Conservation (phyloP, 2,888 invertebrate species). For the Aphodius granarius region DNA sequence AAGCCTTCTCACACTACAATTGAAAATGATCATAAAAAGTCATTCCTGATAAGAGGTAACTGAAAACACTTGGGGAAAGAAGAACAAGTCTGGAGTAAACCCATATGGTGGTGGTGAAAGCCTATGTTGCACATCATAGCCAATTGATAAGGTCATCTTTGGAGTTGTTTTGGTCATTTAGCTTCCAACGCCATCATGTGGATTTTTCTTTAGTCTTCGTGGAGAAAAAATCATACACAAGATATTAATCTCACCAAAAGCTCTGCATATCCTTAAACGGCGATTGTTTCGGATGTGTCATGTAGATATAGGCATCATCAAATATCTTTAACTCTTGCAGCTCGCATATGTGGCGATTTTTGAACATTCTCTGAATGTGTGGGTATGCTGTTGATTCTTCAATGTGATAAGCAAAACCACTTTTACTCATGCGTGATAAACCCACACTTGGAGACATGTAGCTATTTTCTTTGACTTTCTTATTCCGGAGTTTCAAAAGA, state of each 20-base stretch:
- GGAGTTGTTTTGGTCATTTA: too few species aligned
- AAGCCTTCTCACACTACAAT: not conserved
- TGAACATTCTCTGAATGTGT: constrained; percentile 65
- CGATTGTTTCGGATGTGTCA: constrained; percentile 62
- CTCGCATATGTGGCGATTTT: constrained; percentile 69
- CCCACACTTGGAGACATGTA: constrained; percentile 57
- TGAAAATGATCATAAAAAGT: not conserved
- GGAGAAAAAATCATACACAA: too few species aligned
- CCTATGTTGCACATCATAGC: too few species aligned
- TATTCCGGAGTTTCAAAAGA: constrained; percentile 62
- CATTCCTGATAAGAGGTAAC: not conserved
- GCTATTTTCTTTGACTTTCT: constrained; percentile 50
- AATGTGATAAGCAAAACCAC: constrained; percentile 71
- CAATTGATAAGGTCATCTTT: too few species aligned
- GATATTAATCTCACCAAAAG: constrained; percentile 57
- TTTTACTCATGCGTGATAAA: constrained; percentile 61
- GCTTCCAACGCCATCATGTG: too few species aligned
- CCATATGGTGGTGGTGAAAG: too few species aligned
- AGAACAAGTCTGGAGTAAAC: too few species aligned
- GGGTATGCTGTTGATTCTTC: constrained; percentile 69
- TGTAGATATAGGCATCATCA: constrained; percentile 61
- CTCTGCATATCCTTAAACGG: constrained; percentile 65
- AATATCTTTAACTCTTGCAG: constrained; percentile 64
- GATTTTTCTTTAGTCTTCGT: too few species aligned
- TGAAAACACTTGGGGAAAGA: not conserved